These are phyloP conservation scores for Chiridota heheva DNA, from an alignment of 35 echinoderm and acorn worm species.

Conservation along the genomic window DNA sequence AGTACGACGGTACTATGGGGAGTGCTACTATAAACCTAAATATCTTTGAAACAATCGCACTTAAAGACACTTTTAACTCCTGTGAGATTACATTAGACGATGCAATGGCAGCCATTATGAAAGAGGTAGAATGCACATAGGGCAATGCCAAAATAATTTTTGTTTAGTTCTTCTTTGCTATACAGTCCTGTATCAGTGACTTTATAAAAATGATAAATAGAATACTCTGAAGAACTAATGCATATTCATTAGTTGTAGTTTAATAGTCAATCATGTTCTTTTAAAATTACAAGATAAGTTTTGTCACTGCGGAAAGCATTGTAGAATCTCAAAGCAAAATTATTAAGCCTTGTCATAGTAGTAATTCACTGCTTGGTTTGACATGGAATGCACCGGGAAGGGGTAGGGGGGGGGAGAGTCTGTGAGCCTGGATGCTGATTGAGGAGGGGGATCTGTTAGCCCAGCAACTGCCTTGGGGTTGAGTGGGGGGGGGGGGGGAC, in stretches of 20 bases:
- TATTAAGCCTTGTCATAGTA: too few species aligned
- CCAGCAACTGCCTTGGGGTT: background rate
- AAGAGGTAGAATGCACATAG: too few species aligned
- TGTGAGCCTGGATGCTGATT: background rate
- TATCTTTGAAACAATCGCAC: background rate
- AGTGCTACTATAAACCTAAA: background rate
- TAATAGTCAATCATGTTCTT: background rate
- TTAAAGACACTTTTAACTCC: too few species aligned
- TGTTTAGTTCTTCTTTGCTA: background rate
- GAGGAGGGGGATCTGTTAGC: background rate
- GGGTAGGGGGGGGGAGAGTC: background rate
- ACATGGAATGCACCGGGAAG: background rate
- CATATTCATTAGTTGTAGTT: background rate
- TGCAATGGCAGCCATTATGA: too few species aligned
- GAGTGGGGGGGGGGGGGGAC: background rate
- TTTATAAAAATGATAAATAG: too few species aligned
- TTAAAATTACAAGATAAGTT: background rate
- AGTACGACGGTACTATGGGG: constrained; percentile 17
- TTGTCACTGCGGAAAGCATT: too few species aligned
- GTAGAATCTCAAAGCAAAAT: background rate
- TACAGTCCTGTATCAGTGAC: too few species aligned
- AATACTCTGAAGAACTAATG: too few species aligned
- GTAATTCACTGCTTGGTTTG: background rate
- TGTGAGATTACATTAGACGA: background rate
- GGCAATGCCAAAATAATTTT: background rate